phyloP scores from a whole-genome alignment of 2,113 vertebrate species.

The Platysternon megacephalum region DNA sequence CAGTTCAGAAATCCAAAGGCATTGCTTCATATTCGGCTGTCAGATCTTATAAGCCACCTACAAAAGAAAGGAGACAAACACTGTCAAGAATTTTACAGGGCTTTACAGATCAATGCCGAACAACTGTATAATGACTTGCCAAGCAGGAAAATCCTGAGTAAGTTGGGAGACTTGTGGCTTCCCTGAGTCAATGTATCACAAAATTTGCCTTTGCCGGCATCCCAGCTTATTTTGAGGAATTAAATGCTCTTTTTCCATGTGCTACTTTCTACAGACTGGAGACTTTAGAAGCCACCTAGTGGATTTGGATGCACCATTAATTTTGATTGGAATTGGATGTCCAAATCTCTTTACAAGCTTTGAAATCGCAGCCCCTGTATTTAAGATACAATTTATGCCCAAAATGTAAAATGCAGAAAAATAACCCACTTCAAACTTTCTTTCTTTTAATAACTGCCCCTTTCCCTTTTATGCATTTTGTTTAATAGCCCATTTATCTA shows the following conservation, averaged over 20 bases:
- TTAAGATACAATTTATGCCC: neutral
- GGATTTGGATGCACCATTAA: neutral
- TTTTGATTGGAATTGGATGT: neutral
- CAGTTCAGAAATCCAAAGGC: slow-evolving; percentile 94
- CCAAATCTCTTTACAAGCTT: neutral
- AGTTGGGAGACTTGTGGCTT: slow-evolving; percentile 47
- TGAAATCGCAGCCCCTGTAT: neutral
- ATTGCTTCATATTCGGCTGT: slow-evolving; percentile 84
- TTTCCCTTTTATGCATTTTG: neutral
- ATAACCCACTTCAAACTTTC: neutral
- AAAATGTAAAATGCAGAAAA: neutral
- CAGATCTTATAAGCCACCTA: slow-evolving; percentile 88
- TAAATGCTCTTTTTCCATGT: neutral
- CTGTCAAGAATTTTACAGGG: slow-evolving; percentile 95
- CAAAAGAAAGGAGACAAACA: slow-evolving; percentile 89
- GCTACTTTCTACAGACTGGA: neutral
- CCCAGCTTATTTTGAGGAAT: neutral
- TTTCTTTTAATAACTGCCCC: neutral
- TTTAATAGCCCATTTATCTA: neutral
- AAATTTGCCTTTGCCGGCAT: neutral
- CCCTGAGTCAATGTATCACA: neutral
- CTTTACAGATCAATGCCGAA: slow-evolving; percentile 92
- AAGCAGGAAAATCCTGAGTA: slow-evolving; percentile 87
- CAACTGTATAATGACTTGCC: slow-evolving; percentile 89
- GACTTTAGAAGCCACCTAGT: neutral